Base-by-base conservation (phyloP, 2,888 invertebrate genomes). In the Exephanes ischioxanthus region DNA sequence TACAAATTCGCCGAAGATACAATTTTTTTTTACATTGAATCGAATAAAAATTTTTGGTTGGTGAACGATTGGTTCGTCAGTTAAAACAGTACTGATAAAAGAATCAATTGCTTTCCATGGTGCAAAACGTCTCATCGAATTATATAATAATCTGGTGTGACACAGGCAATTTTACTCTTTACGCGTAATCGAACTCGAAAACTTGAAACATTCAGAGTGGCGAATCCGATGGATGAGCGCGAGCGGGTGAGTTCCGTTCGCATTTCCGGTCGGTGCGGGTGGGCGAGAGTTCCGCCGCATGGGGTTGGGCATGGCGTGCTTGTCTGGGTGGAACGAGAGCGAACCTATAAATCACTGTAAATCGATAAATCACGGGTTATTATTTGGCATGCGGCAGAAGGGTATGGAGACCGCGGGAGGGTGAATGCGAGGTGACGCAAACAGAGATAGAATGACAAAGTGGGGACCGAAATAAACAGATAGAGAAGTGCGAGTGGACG, bases 341-440 rank as follows among this genome's bases (percentile, higher is more conserved):
- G 61, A 53, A 86, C 67, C 77, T 66, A 85, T 90, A 88, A 89
- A 91, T 90, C 90, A 90, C 81, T 33, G 55, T 73, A 86, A 87
- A 87, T 89, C 89, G 87, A 91, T 91, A 91, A 91, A 91, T 91
- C 90, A 90, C 84, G 87, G 86, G 87, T 90, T 89, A 90, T 90
- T 90, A 88, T 83, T 82, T 79, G 85, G 83, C 87, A 85, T 77
- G 87, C 83, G 79, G 78, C 77, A 70, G 66, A 77, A 76, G 80
- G 81, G 48, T 75, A 70, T 79, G 66, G 85, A 68, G 79, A 76
- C 73, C 68, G 68, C 19, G 33, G 67, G 55, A 51, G 55, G 68
- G 72, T 70, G 55, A 72, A 73, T 72, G 75, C 53, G 75, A 77
- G 55, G 77, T 80, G 75, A 19, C 73, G 37, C 61, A 22, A 48